Evolutionary conservation across 30 jellyfish, hydroid and myxozoan species (phyloP).

Genomic region (Cassiopea xamachana): DNA sequence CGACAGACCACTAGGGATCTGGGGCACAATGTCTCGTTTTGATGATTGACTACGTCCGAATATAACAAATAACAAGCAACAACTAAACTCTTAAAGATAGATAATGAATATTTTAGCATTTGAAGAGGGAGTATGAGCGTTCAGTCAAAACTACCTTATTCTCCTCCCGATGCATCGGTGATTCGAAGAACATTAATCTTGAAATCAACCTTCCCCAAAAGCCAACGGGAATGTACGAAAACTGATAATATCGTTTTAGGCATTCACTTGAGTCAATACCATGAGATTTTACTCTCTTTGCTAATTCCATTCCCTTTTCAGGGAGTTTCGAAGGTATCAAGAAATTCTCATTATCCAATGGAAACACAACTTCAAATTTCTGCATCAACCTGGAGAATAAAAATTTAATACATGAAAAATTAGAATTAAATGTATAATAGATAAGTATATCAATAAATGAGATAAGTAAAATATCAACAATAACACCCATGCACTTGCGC

Average conservation of each 20-base stretch:
- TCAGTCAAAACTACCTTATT: conserved; percentile 15
- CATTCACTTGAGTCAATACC: conserved; percentile 5
- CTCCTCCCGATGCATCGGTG: conserved; percentile 49
- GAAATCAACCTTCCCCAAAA: conserved; percentile 94
- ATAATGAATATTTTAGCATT: too few species aligned
- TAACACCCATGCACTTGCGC: too few species aligned
- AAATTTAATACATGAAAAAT: neutral
- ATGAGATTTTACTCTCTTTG: conserved; percentile 2
- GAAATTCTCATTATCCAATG: conserved; percentile 65
- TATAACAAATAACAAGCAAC: neutral
- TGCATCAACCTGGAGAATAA: conserved; percentile 70
- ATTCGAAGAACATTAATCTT: conserved; percentile 69
- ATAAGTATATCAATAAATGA: neutral
- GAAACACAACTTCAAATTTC: conserved; percentile 82
- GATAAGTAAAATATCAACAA: neutral
- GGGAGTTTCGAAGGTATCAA: conserved; percentile 88
- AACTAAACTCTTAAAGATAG: too few species aligned
- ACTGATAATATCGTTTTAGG: conserved; percentile 73
- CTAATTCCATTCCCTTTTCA: conserved; percentile 47
- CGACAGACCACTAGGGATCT: neutral
- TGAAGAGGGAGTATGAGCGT: too few species aligned
- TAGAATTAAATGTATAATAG: neutral
- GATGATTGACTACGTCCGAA: neutral
- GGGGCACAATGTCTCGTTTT: neutral
- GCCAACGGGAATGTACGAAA: conserved; percentile 91